These are phyloP conservation scores for Pomacea canaliculata DNA, from an alignment of 2,888 invertebrate species.

Conservation along the genomic window DNA sequence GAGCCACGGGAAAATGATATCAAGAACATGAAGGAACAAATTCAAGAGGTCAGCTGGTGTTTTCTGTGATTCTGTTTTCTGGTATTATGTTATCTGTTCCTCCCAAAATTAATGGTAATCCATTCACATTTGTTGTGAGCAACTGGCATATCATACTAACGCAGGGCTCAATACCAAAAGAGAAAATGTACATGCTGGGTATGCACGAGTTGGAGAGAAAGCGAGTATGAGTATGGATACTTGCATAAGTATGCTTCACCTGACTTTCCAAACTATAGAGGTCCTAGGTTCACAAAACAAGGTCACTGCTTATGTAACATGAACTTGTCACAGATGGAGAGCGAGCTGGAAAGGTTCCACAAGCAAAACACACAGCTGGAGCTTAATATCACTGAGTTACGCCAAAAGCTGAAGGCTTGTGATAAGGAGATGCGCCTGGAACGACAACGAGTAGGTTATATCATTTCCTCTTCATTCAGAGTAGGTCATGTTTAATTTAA, in stretches of 20 bases:
- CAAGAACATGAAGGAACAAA: conserved; percentile 84
- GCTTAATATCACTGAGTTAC: conserved; percentile 81
- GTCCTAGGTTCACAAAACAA: too few relatives aligned
- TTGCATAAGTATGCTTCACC: too few relatives aligned
- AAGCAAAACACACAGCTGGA: conserved; percentile 81
- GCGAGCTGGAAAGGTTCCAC: conserved; percentile 83
- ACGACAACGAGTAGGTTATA: conserved; percentile 70
- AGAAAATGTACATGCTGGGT: too few relatives aligned
- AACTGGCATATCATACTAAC: too few relatives aligned
- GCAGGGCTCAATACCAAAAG: too few relatives aligned
- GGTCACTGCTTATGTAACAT: too few relatives aligned
- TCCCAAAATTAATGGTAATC: too few relatives aligned
- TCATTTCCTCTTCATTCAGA: neutral
- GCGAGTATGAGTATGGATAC: too few relatives aligned
- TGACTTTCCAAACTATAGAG: too few relatives aligned
- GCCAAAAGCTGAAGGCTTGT: conserved; percentile 82
- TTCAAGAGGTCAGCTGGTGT: conserved; percentile 69
- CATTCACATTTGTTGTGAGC: too few relatives aligned
- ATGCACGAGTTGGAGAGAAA: too few relatives aligned
- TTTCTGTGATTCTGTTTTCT: neutral
- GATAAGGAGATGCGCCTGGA: conserved; percentile 80
- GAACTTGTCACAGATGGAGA: conserved; percentile 77
- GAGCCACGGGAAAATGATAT: conserved; percentile 89
- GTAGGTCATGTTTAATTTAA: too few relatives aligned
- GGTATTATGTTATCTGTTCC: neutral